Percentiles rank a stretch among this genome's conserved stretches.
These are phyloP conservation scores for Temnothorax ravouxi DNA, from an alignment of 2,888 invertebrate species.

Conservation along the genomic window DNA sequence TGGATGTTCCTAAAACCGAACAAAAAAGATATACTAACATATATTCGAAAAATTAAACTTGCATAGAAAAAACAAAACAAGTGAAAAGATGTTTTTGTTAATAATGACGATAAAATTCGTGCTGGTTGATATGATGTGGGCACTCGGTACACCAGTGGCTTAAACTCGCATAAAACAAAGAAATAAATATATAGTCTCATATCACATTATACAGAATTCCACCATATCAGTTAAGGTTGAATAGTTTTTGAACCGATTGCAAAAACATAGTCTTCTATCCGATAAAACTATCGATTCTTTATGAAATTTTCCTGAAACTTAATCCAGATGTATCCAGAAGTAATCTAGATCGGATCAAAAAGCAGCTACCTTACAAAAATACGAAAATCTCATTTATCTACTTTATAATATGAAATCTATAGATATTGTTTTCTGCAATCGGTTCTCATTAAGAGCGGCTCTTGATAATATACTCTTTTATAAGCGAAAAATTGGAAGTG, in stretches of 20 bases:
- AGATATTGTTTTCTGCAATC: constrained; percentile 18
- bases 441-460: constrained; percentile 23
- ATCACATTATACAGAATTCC: constrained; percentile 27
- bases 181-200: constrained; percentile 22
- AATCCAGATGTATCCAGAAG: neutral
- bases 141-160: constrained; percentile 11
- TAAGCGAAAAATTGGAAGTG: constrained; percentile 2
- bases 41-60: neutral
- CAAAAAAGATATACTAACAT: neutral
- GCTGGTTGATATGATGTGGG: neutral
- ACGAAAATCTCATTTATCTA: neutral
- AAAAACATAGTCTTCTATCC: constrained; percentile 11
- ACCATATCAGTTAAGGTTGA: constrained; percentile 41
- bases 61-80: neutral
- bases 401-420: neutral
- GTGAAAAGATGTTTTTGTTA: neutral
- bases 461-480: constrained; percentile 16
- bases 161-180: constrained; percentile 15
- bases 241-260: constrained; percentile 36
- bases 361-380: neutral
- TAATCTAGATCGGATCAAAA: neutral
- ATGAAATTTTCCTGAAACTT: neutral
- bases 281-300: neutral
- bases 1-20: neutral
- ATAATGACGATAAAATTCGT: neutral